These are phyloP conservation scores for Corythornis madagascariensis DNA, from an alignment of 2,113 vertebrate species.

Conservation along the genomic window DNA sequence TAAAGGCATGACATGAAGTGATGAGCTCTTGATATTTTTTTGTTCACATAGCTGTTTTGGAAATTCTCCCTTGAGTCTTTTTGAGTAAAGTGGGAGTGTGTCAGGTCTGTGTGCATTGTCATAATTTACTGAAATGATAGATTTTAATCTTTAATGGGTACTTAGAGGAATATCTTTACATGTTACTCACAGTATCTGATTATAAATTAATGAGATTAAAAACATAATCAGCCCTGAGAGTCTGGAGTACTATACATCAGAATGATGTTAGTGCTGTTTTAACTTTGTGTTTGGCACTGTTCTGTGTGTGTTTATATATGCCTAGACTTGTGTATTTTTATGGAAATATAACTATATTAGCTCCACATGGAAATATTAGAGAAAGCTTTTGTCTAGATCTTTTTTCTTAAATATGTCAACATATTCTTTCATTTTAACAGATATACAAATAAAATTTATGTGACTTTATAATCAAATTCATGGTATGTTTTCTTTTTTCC, in stretches of 20 bases:
- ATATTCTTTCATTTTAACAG: neutral
- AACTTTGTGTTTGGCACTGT: neutral
- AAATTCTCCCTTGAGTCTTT: neutral
- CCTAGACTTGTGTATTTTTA: neutral
- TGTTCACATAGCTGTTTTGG: neutral
- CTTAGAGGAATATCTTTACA: neutral
- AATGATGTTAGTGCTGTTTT: slow-evolving; percentile 15
- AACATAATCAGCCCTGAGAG: neutral
- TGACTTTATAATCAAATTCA: neutral
- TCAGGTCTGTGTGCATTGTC: neutral
- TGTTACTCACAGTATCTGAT: neutral
- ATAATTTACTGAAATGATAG: neutral
- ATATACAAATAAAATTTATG: neutral
- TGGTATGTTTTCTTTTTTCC: neutral
- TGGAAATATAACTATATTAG: neutral
- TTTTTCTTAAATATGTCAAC: neutral
- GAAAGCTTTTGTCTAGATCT: neutral
- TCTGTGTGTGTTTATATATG: slow-evolving; percentile 17
- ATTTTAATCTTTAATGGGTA: neutral
- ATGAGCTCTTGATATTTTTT: neutral
- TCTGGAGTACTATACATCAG: neutral
- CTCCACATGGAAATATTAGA: neutral
- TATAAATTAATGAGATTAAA: neutral
- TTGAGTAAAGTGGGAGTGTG: neutral
- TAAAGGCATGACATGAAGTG: neutral